A percentile compares a stretch with the other conserved stretches of the same genome.
Evolutionary conservation across 2,797 vertebrate genomes (phyloP).

Genomic region (Trachops cirrhosus): DNA sequence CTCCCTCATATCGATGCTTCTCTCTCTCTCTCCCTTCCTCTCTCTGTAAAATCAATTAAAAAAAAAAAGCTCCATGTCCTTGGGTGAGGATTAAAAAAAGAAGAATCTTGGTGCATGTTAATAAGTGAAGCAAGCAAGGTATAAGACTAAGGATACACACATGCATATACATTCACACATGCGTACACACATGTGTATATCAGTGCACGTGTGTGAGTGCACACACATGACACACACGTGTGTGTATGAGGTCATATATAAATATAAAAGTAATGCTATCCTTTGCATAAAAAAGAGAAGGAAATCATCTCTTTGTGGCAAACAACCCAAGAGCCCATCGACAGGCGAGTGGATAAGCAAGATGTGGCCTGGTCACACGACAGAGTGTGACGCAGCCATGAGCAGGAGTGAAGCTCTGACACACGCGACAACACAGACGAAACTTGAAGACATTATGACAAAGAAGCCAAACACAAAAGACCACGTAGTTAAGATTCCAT

Average conservation of each 20-base stretch:
- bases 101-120: background rate
- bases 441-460: background rate
- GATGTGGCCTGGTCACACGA: background rate
- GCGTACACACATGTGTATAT: background rate
- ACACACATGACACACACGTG: accelerated
- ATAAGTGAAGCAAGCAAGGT: background rate
- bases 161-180: accelerated
- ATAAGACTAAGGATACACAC: background rate
- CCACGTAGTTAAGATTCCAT: accelerated
- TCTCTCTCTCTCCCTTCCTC: too few species aligned
- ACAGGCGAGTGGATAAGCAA: background rate
- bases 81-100: too few species aligned
- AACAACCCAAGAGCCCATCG: background rate
- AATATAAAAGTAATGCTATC: background rate
- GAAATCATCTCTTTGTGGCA: background rate
- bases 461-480: background rate
- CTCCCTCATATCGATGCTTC: too few species aligned
- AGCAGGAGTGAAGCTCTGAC: background rate
- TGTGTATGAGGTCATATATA: too few species aligned
- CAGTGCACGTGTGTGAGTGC: background rate
- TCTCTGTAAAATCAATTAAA: too few species aligned
- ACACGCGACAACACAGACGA: accelerated
- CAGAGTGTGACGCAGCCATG: accelerated
- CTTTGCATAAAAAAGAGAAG: background rate
- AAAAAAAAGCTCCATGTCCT: too few species aligned